These are phyloP conservation scores for Aphelinus atriplicis DNA, from an alignment of 1,140 invertebrate species.

Conservation along the genomic window DNA sequence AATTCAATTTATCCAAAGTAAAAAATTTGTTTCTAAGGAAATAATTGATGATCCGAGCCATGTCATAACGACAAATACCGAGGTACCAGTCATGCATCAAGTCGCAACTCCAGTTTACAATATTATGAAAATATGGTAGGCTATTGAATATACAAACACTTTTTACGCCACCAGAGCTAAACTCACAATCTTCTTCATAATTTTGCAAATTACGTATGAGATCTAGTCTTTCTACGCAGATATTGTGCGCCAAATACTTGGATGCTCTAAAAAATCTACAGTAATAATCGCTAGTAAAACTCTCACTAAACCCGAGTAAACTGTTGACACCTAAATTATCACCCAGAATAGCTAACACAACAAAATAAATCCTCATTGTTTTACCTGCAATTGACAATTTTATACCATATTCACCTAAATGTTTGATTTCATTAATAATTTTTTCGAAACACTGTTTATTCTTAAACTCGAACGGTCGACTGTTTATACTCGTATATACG, in stretches of 20 bases:
- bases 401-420: constrained; percentile 37
- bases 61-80: constrained; percentile 40
- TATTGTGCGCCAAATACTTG: constrained; percentile 34
- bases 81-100: constrained; percentile 43
- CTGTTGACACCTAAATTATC: constrained; percentile 39
- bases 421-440: constrained; percentile 29
- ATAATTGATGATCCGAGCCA: constrained; percentile 40
- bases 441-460: constrained; percentile 31
- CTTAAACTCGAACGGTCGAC: too few species aligned
- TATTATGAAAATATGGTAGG: constrained; percentile 39
- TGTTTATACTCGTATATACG: too few species aligned
- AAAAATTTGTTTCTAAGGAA: constrained; percentile 35
- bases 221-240: constrained; percentile 27
- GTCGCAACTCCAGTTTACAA: constrained; percentile 33
- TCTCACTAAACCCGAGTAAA: constrained; percentile 33
- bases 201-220: constrained; percentile 39
- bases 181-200: constrained; percentile 38
- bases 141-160: constrained; percentile 44
- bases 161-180: constrained; percentile 34
- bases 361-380: constrained; percentile 40
- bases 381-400: constrained; percentile 23
- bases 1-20: constrained; percentile 34
- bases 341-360: constrained; percentile 37
- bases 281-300: constrained; percentile 39
- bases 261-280: constrained; percentile 41